These are phyloP conservation scores for Zingel zingel DNA, from an alignment of 2,113 vertebrate species.

Conservation along the genomic window DNA sequence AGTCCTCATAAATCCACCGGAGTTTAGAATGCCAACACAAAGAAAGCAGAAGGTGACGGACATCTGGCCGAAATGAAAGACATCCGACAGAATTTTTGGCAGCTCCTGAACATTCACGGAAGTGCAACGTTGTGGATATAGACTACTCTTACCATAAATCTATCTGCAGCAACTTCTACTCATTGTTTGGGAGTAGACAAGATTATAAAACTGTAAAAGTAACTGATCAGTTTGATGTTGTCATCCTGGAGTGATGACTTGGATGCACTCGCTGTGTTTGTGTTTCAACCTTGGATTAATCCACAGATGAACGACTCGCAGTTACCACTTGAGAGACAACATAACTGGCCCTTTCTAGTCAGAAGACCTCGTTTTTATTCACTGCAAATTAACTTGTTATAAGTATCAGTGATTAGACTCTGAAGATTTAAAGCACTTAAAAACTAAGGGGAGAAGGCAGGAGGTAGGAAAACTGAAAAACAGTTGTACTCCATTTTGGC, in stretches of 20 bases:
- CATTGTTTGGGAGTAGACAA: neutral
- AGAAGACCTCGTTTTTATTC: conserved; percentile 2
- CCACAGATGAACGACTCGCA: neutral
- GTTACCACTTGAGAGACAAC: neutral
- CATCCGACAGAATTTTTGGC: too few relatives aligned
- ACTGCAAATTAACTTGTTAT: neutral
- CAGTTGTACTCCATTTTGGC: conserved; percentile 40
- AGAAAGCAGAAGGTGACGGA: too few relatives aligned
- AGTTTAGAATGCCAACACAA: too few relatives aligned
- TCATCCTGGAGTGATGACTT: neutral
- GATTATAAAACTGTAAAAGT: neutral
- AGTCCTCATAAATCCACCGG: too few relatives aligned
- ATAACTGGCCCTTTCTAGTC: neutral
- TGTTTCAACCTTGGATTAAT: neutral
- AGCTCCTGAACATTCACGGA: too few relatives aligned
- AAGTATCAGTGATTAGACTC: conserved; percentile 13
- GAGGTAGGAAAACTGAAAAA: conserved; percentile 20
- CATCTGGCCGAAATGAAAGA: too few relatives aligned
- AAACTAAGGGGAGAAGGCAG: conserved; percentile 7
- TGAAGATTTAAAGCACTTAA: conserved; percentile 34
- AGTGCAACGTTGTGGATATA: too few relatives aligned
- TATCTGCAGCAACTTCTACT: neutral
- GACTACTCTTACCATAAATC: neutral
- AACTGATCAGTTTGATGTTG: neutral
- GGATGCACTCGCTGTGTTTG: neutral